Conservation (phyloP, 1,140 invertebrate species). For the honey bee (Apis mellifera) region Amel_HAv3.1 CM009933.2:9031501-9032000, state of each 20-base stretch:
- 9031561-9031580: constrained; percentile 1
- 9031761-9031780: too few species aligned
- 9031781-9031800: too few species aligned
- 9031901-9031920: not conserved
- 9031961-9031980: not conserved
- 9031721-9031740: too few species aligned
- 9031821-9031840: not conserved
- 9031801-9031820: not conserved
- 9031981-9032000: too few species aligned
- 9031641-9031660: not conserved
- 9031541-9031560: not conserved
- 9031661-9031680: not conserved
- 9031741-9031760: too few species aligned
- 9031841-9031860: not conserved
- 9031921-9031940: not conserved
- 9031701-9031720: too few species aligned
- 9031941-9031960: not conserved
- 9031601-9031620: not conserved
- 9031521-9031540: not conserved
- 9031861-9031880: not conserved
- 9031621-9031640: too few species aligned
- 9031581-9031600: not conserved
- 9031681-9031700: too few species aligned
- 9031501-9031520: not conserved
- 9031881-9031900: not conserved